Base-by-base conservation (phyloP, 2,113 vertebrate species). In the Verasper variegatus region DNA sequence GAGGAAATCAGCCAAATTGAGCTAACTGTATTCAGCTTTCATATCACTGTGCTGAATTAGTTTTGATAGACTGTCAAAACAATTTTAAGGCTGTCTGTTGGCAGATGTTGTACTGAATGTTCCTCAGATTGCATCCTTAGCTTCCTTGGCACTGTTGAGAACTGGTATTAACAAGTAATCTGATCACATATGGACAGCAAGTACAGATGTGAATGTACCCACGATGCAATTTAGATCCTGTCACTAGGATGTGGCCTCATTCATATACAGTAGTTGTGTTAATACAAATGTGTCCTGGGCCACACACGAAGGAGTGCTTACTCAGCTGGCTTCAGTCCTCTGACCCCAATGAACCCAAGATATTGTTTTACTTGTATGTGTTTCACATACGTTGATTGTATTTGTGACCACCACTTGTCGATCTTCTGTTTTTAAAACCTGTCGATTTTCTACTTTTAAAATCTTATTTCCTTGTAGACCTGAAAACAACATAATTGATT, bases 1-100 rank as follows among this genome's bases (percentile, higher is more conserved):
- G 5, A 31, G 17, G 71, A 31, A 42, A 68, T 60, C 4, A 45
- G 56, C 0, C 12, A 27, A 37, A 70, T 62, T 2, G 37, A 9
- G 37, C 37, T 40, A 40, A 40, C 37, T 65, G 52, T 45, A 31
- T 27, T 47, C 65, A 37, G n/a, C 40, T 18, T 52, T 59, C 35
- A 21, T 20, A 62, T 17, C 31, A 61, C 69, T 73, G 8, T 23
- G 8, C 57, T 76, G 17, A 55, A 18, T 61, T 26, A 61, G 26
- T 13, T 61, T 65, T 62, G 15, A 62, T 27, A 5, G 18, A 40
- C 26, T 68, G 58, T 68, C 20, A 13, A 45, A 62, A 49, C 4
- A 31, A 40, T 31, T 31, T 31, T 31, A 31, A 31, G 31, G 6
- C 31, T 31, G 15, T 51, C 13, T 45, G 42, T 51, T 20, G 13